These are phyloP conservation scores for Antechinus flavipes DNA, from an alignment of 2,113 vertebrate genomes.

Conservation along the genomic window DNA sequence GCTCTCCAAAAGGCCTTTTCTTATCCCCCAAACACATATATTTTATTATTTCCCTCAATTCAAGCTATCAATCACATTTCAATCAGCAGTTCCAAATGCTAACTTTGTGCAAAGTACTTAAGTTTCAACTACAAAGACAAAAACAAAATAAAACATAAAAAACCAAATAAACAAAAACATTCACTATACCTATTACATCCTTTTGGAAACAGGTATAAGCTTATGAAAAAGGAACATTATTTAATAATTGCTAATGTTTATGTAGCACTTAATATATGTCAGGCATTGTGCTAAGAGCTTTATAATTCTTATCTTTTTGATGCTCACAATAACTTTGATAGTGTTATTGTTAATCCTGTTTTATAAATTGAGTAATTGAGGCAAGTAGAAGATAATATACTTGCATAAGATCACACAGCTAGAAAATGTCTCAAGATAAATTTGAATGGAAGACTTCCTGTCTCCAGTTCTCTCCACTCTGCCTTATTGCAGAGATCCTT, in stretches of 20 bases:
- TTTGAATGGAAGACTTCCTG: background rate
- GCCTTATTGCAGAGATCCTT: background rate
- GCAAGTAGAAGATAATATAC: background rate
- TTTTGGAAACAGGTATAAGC: background rate
- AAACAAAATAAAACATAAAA: background rate
- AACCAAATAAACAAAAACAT: no score
- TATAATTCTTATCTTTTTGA: background rate
- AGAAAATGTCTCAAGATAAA: background rate
- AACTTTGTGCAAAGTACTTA: background rate
- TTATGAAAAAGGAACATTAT: background rate
- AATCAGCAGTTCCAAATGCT: background rate
- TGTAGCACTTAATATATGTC: background rate
- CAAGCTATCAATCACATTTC: background rate
- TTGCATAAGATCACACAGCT: background rate
- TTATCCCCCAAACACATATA: background rate
- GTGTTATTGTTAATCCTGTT: background rate
- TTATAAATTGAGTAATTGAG: background rate
- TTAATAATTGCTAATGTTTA: background rate
- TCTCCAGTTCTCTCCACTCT: background rate
- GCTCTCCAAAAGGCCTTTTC: background rate
- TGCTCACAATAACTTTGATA: background rate
- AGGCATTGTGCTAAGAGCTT: background rate
- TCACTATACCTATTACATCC: background rate
- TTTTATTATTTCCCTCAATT: background rate
- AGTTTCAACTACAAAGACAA: background rate